phyloP scores from a whole-genome alignment of 2,888 invertebrate genomes.

The Caenorhabditis sp. region DNA sequence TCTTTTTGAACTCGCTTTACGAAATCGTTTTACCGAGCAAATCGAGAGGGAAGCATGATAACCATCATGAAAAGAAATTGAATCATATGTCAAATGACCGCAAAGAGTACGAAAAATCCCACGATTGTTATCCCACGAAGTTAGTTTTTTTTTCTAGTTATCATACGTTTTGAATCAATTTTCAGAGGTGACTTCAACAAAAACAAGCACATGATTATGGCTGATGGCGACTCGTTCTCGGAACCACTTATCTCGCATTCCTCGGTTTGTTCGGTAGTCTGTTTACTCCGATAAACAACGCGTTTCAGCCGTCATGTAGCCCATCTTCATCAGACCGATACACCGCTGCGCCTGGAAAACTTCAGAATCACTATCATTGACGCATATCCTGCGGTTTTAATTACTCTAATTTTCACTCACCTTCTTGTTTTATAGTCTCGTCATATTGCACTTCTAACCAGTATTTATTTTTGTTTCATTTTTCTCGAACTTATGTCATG shows the following conservation, averaged over 20 bases:
- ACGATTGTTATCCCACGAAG: not conserved
- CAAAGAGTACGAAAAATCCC: not conserved
- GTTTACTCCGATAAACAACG: not conserved
- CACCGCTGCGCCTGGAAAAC: conserved; percentile 16
- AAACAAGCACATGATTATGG: not conserved
- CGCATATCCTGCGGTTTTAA: not conserved
- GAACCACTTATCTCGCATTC: not conserved
- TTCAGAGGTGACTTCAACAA: not conserved
- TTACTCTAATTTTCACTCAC: not conserved
- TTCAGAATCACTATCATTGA: not conserved
- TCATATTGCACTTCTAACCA: not conserved
- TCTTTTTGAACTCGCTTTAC: conserved; percentile 27
- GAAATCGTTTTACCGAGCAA: conserved; percentile 1
- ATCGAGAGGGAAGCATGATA: not conserved
- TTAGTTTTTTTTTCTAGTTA: not conserved
- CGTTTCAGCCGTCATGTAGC: conserved; percentile 49
- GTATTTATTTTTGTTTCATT: not conserved
- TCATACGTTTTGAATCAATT: not conserved
- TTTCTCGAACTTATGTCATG: not conserved
- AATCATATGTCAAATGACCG: not conserved
- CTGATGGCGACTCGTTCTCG: not conserved
- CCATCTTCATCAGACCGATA: conserved; percentile 24
- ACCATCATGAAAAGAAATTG: not conserved
- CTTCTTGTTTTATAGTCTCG: conserved; percentile 9
- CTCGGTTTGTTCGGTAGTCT: not conserved